Evolutionary conservation across 2,113 vertebrate species (phyloP).

Genomic region (Dasyurus viverrinus): DNA sequence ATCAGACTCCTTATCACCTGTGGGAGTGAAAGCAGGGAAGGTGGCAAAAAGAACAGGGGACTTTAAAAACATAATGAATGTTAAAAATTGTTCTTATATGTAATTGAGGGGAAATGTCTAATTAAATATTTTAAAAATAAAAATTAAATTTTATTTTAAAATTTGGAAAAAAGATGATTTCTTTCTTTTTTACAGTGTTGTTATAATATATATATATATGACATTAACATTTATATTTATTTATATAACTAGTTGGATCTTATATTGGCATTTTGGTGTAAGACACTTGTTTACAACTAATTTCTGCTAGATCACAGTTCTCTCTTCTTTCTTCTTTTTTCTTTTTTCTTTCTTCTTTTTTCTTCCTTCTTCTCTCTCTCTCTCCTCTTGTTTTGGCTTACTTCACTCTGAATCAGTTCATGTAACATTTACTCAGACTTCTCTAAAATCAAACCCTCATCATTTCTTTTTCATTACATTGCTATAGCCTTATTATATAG

Average conservation of each 20-base stretch:
- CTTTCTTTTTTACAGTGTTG: not conserved
- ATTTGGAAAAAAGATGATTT: too few species aligned
- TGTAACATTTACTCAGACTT: not conserved
- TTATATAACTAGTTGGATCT: not conserved
- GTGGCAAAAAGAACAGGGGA: not conserved
- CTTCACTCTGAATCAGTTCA: not conserved
- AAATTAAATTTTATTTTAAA: too few species aligned
- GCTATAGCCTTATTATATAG: not conserved
- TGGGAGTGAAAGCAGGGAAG: not conserved
- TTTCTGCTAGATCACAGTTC: not conserved
- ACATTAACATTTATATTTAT: not conserved
- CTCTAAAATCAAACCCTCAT: not conserved
- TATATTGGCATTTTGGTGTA: not conserved
- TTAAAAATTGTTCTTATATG: not conserved
- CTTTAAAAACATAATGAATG: not conserved
- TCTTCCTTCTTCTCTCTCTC: too few species aligned
- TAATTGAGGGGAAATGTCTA: too few species aligned
- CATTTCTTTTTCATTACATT: not conserved
- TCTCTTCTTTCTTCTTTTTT: too few species aligned
- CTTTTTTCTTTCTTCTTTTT: too few species aligned
- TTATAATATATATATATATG: too few species aligned
- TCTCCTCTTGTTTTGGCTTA: not conserved
- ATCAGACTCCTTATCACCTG: not conserved
- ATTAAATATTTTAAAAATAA: too few species aligned
- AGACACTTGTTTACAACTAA: not conserved